Conservation (phyloP, 2,888 invertebrate genomes). For the Panzeria rudis region DNA sequence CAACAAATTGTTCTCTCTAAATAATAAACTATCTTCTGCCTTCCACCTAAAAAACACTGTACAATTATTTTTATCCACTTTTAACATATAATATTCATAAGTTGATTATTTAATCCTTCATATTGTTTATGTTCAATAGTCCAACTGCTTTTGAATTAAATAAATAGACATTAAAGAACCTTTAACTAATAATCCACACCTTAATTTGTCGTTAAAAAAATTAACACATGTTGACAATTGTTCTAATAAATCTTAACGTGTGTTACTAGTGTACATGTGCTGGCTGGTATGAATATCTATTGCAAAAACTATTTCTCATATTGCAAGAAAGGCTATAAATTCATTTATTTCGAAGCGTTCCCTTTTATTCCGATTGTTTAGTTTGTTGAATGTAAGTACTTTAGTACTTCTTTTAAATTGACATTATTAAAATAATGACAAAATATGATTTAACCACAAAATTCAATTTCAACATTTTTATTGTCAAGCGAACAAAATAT, state of each 20-base stretch:
- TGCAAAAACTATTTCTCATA: neutral
- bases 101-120: too few relatives aligned
- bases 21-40: too few relatives aligned
- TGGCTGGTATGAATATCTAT: conserved; percentile 1
- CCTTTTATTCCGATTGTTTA: conserved; percentile 15
- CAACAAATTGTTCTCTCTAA: too few relatives aligned
- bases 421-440: conserved; percentile 65
- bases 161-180: neutral
- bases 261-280: neutral
- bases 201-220: conserved; percentile 19
- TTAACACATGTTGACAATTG: conserved; percentile 45
- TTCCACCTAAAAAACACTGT: too few relatives aligned
- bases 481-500: conserved; percentile 23
- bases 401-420: conserved; percentile 25
- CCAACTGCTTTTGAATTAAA: too few relatives aligned
- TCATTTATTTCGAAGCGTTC: conserved; percentile 7
- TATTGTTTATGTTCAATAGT: too few relatives aligned
- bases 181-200: conserved; percentile 54
- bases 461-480: conserved; percentile 65
- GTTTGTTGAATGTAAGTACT: neutral
- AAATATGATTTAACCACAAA: conserved; percentile 69
- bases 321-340: neutral
- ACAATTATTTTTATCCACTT: too few relatives aligned
- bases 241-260: conserved; percentile 20
- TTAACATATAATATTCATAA: too few relatives aligned